Base-by-base conservation (phyloP, 2,888 invertebrate species). In the Erebia epiphron region DNA sequence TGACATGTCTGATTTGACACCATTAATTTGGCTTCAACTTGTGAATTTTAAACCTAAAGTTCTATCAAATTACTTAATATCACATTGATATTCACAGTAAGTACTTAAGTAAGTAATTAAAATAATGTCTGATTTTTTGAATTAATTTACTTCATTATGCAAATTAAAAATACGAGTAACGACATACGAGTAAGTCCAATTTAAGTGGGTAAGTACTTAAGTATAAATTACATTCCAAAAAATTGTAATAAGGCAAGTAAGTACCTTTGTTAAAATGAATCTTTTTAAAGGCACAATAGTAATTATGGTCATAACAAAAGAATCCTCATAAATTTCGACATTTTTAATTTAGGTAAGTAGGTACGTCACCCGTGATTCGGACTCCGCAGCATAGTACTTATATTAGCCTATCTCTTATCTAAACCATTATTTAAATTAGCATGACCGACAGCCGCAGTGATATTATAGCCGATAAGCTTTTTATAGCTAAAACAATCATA, bases 341-440 rank as follows among this genome's bases (percentile, higher is more conserved):
- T 52, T 54, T 54, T 2, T 10, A 18, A 54, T 18, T 54, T 10
- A 35, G 35, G 26, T 21, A 21, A 21, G n/a, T 10, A 35, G 35
- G 26, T 35, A 16, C 8, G n/a, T 50, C 0, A n/a, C 50, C 14
- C 14, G 16, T 18, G 54, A 54, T 18, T 54, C 10, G 18, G n/a
- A 54, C 18, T 10, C 11, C 18, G 18, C 54, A 11, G 16, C 43
- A 9, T 35, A 41, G 35, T 35, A 35, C 35, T 35, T 35, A 0
- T 35, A 35, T 49, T 43, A 54, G 41, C 43, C 58, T 58, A 64
- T 49, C 52, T 54, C 67, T 65, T 70, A 73, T 73, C 70, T 50
- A 10, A 9, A 21, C 54, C 61, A 68, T 73, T 70, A 70, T 66
- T 62, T 68, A 68, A 73, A 70, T 68, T 56, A 49, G 60, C 67